phyloP scores from a whole-genome alignment of 1,140 invertebrate genomes.

The Saccostrea glomerata region DNA sequence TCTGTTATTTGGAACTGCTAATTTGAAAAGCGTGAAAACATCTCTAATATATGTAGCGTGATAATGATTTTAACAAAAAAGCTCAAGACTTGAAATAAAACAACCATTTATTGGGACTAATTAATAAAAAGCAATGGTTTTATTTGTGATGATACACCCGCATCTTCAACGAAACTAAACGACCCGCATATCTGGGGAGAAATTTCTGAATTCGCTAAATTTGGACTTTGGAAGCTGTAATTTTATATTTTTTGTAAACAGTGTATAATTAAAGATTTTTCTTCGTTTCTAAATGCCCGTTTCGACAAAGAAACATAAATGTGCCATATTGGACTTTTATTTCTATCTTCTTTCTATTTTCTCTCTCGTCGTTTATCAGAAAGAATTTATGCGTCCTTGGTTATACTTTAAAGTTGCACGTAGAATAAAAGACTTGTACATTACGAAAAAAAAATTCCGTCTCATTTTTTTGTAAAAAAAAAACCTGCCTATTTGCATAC shows the following conservation, averaged over 20 bases:
- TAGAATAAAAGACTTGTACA: too few species aligned
- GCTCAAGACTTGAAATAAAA: constrained; percentile 17
- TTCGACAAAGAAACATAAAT: constrained; percentile 20
- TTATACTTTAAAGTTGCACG: too few species aligned
- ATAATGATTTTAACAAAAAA: constrained; percentile 36
- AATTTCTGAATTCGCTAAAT: neutral
- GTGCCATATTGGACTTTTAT: neutral
- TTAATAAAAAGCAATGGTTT: constrained; percentile 29
- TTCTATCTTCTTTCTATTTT: neutral
- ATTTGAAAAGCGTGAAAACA: constrained; percentile 17
- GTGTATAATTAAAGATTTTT: constrained; percentile 12
- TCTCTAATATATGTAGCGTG: constrained; percentile 27
- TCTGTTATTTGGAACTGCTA: neutral
- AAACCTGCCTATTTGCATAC: too few species aligned
- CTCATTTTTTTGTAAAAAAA: too few species aligned
- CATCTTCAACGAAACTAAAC: constrained; percentile 29
- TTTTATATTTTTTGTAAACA: constrained; percentile 33
- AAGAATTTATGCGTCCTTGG: too few species aligned
- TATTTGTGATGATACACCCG: constrained; percentile 13
- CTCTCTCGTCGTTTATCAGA: neutral
- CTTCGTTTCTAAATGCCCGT: neutral
- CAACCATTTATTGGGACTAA: constrained; percentile 31
- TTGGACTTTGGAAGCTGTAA: neutral
- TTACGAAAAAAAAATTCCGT: too few species aligned
- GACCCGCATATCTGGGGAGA: neutral